These are phyloP conservation scores for Channallabes apus DNA, from an alignment of 2,797 vertebrate species.

Conservation along the genomic window DNA sequence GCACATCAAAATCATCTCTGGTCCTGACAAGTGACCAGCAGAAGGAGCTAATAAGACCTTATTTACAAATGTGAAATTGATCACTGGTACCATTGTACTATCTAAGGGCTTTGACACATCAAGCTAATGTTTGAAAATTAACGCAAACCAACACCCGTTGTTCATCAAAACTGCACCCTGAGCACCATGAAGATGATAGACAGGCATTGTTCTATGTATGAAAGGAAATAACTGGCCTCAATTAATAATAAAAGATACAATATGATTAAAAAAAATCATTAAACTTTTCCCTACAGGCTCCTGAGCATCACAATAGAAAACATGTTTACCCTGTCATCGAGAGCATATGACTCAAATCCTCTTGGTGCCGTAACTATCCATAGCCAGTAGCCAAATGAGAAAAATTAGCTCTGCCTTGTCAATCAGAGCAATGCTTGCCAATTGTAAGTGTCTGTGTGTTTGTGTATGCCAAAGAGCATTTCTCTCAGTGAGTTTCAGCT, in stretches of 20 bases:
- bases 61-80: conserved; percentile 25
- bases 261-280: background rate
- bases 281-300: background rate
- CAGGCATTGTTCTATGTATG: background rate
- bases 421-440: background rate
- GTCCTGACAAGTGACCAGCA: background rate
- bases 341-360: background rate
- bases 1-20: background rate
- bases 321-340: background rate
- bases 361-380: background rate
- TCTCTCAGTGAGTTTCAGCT: background rate
- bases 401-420: background rate
- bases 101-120: conserved; percentile 21
- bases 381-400: background rate
- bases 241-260: background rate
- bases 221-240: background rate
- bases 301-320: background rate
- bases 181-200: background rate
- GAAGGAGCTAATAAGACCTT: background rate
- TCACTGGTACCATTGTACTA: background rate
- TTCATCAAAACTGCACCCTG: background rate
- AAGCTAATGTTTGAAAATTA: background rate
- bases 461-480: background rate
- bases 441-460: background rate
- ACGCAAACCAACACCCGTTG: background rate